phyloP scores from a whole-genome alignment of 1,140 invertebrate genomes.

The Aphis gossypii region DNA sequence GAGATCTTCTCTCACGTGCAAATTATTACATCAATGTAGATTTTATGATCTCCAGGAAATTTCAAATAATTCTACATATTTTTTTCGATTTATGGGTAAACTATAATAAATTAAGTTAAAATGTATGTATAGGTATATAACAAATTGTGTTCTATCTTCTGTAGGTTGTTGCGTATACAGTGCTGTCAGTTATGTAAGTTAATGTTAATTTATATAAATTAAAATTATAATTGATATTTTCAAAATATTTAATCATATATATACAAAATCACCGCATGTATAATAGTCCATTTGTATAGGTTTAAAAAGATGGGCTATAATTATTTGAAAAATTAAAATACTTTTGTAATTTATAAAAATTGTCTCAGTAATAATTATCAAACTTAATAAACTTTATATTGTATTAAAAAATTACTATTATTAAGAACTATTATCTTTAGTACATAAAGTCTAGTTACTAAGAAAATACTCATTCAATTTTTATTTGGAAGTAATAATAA shows the following conservation, averaged over 20 bases:
- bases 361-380: neutral
- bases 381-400: neutral
- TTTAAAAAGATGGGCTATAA: neutral
- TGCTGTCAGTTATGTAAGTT: too few species aligned
- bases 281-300: neutral
- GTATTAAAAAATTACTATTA: neutral
- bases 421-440: neutral
- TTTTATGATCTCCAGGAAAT: neutral
- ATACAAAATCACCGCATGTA: too few species aligned
- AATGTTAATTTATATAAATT: too few species aligned
- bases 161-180: too few species aligned
- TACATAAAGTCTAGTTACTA: neutral
- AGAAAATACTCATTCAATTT: neutral
- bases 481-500: neutral
- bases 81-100: neutral
- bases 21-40: neutral
- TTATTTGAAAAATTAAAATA: neutral
- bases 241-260: too few species aligned
- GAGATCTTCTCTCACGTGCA: neutral
- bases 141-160: neutral
- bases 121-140: neutral
- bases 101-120: neutral
- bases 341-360: too few species aligned
- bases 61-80: neutral
- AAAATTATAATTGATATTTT: too few species aligned